A percentile compares a stretch with the other conserved stretches of the same genome.
These are phyloP conservation scores for Ammodytes dubius DNA, from an alignment of 2,113 vertebrate genomes.

Conservation along the genomic window DNA sequence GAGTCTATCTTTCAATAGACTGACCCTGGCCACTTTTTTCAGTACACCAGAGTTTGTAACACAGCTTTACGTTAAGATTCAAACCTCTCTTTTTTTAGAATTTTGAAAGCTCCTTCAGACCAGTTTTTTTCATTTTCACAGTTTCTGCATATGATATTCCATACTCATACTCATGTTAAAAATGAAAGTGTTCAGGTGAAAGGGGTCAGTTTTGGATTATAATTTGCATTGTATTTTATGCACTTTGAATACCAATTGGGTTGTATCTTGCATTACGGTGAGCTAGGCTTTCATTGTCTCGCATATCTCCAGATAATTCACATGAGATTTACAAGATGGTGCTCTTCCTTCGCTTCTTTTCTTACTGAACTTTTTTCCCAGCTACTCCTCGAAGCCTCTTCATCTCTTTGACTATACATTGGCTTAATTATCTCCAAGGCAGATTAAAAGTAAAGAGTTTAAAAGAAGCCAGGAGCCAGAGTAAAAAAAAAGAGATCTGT, in stretches of 20 bases:
- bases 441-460: conserved; percentile 74
- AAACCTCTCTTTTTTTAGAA: too few relatives aligned
- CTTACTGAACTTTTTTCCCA: conserved; percentile 46
- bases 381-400: conserved; percentile 50
- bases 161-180: not conserved
- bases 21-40: not conserved
- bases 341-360: conserved; percentile 28
- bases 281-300: conserved; percentile 47
- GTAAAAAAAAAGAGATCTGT: conserved; percentile 48
- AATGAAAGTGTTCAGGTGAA: conserved; percentile 53
- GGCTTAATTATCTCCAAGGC: conserved; percentile 68
- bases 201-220: conserved; percentile 55
- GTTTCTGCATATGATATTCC: conserved; percentile 11
- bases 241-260: conserved; percentile 58
- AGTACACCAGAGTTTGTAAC: not conserved
- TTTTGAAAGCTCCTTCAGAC: too few relatives aligned
- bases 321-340: conserved; percentile 50
- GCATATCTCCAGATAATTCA: conserved; percentile 61
- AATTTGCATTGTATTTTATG: conserved; percentile 38
- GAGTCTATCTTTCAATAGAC: conserved; percentile 3
- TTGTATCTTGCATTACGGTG: conserved; percentile 39
- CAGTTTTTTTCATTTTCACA: too few relatives aligned
- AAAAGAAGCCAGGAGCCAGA: conserved; percentile 48
- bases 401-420: conserved; percentile 47
- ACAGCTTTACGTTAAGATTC: too few relatives aligned